phyloP scores from a whole-genome alignment of 2,888 invertebrate species.

The Dicyrtomina minuta region DNA sequence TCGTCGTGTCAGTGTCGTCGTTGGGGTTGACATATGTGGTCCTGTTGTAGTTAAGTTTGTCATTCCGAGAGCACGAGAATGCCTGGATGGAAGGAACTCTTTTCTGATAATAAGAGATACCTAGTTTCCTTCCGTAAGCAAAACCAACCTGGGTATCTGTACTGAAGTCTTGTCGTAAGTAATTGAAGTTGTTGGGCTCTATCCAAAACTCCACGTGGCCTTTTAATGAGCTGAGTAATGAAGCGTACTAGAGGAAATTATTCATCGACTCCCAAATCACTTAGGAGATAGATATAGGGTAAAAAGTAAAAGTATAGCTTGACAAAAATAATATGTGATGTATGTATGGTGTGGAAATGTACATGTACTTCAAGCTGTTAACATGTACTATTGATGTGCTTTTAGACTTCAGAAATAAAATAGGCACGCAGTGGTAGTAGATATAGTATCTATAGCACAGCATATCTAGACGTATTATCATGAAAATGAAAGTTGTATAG shows the following conservation, averaged over 20 bases:
- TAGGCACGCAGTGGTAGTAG: too few species aligned
- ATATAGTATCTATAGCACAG: too few species aligned
- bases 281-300: constrained; percentile 12
- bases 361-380: neutral
- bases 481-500: too few species aligned
- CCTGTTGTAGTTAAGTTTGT: constrained; percentile 9
- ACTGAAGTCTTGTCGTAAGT: neutral
- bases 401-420: too few species aligned
- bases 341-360: neutral
- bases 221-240: constrained; percentile 53
- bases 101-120: constrained; percentile 27
- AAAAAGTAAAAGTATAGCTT: neutral
- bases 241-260: constrained; percentile 38
- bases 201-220: constrained; percentile 42
- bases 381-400: neutral
- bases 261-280: constrained; percentile 34
- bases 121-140: constrained; percentile 8
- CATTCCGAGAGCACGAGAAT: neutral
- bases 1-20: constrained; percentile 8
- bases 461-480: too few species aligned
- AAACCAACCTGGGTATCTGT: neutral
- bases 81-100: too few species aligned
- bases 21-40: constrained; percentile 20
- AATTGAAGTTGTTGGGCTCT: constrained; percentile 33
- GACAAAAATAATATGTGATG: too few species aligned